Base-by-base conservation (phyloP, 2,797 vertebrate species). In the Muscicapa striata region DNA sequence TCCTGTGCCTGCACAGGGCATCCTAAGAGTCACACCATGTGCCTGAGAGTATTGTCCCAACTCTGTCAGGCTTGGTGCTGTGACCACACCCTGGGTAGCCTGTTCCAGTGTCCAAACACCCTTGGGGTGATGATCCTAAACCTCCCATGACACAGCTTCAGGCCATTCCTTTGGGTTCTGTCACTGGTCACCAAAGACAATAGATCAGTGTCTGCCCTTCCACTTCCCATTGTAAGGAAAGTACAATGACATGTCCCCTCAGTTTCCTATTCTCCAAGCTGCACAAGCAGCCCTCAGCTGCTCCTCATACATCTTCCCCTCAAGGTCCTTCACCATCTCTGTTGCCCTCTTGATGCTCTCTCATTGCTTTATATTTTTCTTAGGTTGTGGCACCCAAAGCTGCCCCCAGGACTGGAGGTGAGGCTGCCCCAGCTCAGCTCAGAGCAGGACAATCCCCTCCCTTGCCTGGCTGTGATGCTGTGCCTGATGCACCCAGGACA, bases 351-450 rank as follows among this genome's bases (percentile, higher is more conserved):
- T 30, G 40, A 15, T 27, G 7, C 6, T 46, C n/a, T 77, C 21
- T 40, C 58, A 27, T 20, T 7, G 20, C 8, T 45, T 8, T 5
- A 26, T 58, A 7, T 57, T 34, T 34, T 34, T 34, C 23, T 57
- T 58, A 16, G 0, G 0, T 29, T 36, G 5, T 54, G 30, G 1
- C 9, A 34, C 34, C 38, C 30, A 32, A 6, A 15, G 0, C 11
- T 36, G 6, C 6, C 6, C n/a, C 24, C 43, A 63, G n/a, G 12
- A 19, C 29, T 64, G 0, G 2, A 83, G 57, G 12, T 51, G 87
- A 70, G 29, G 58, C 43, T 0, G 1, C 11, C 15, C 21, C 51
- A 51, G 57, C 0, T 0, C 64, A 52, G 45, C 46, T 29, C 58
- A 77, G 51, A 70, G 45, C 1, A 0, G 45, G 2, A 38, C 48